Evolutionary conservation across 2,888 invertebrate genomes (phyloP).

Genomic region (Philhelius pedissequus): DNA sequence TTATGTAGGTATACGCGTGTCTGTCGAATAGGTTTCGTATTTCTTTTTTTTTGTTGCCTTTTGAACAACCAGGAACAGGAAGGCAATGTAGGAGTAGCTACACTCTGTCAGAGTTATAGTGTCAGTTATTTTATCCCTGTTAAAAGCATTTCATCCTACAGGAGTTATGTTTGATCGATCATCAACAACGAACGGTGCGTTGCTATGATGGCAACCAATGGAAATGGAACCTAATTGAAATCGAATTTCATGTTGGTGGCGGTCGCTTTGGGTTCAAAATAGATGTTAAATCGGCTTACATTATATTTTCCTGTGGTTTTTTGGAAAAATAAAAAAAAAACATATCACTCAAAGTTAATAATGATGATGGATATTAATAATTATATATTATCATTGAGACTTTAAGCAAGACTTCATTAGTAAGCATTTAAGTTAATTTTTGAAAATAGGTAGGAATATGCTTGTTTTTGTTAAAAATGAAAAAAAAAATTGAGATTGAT

Average conservation of each 20-base stretch:
- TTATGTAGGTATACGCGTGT: not conserved
- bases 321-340: not conserved
- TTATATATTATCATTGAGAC: too few species aligned
- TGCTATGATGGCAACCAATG: not conserved
- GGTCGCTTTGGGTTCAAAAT: not conserved
- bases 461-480: too few species aligned
- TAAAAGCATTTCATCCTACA: constrained; percentile 6
- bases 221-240: constrained; percentile 40
- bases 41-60: not conserved
- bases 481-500: too few species aligned
- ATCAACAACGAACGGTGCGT: not conserved
- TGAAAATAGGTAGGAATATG: too few species aligned
- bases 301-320: not conserved
- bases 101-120: not conserved
- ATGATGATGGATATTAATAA: not conserved
- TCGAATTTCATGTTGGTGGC: constrained; percentile 18
- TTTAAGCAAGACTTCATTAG: too few species aligned
- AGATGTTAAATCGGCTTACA: not conserved
- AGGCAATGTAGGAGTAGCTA: not conserved
- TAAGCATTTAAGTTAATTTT: too few species aligned
- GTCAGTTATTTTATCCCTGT: constrained; percentile 10
- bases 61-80: not conserved
- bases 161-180: constrained; percentile 13
- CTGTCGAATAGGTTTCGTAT: constrained; percentile 1
- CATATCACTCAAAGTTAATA: not conserved